A percentile compares a stretch with the other conserved stretches of the same genome.
Evolutionary conservation across 2,888 invertebrate genomes (phyloP).

Genomic region (Pyrrhia umbra): DNA sequence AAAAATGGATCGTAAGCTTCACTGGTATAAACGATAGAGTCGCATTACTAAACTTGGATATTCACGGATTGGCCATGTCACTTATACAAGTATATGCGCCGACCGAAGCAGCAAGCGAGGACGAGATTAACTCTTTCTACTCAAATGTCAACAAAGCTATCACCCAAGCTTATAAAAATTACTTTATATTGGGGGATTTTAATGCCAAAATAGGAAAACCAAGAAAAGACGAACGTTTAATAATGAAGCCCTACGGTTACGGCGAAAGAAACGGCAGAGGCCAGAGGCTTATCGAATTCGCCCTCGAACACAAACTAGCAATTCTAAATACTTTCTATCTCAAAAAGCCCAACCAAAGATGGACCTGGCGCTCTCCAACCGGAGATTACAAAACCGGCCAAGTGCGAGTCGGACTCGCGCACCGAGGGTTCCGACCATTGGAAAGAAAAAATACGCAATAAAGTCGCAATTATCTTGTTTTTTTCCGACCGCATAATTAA

Average conservation of each 20-base stretch:
- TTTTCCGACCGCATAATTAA: no score
- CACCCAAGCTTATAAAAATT: background rate
- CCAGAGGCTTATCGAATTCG: background rate
- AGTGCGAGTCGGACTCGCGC: no score
- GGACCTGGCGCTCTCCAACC: conserved; percentile 51
- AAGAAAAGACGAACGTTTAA: background rate
- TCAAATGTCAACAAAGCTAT: background rate
- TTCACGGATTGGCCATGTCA: background rate
- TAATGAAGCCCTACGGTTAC: background rate
- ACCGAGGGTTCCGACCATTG: no score
- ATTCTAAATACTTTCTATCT: conserved; percentile 57
- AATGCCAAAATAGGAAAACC: background rate
- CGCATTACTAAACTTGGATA: background rate
- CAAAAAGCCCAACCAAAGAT: conserved; percentile 48
- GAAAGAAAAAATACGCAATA: no score
- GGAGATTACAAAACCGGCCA: conserved; percentile 23
- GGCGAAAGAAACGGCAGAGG: background rate
- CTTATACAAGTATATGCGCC: conserved; percentile 1
- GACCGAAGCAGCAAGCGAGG: background rate
- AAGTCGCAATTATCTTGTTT: no score
- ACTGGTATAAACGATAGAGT: background rate
- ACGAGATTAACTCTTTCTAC: background rate
- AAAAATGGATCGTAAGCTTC: background rate
- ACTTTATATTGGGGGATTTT: background rate
- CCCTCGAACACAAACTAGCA: conserved; percentile 5